Evolutionary conservation across 1,140 invertebrate genomes (phyloP), one percentile per base, ranked within the genome.

Genomic region (Alviniconcha marisindica): DNA sequence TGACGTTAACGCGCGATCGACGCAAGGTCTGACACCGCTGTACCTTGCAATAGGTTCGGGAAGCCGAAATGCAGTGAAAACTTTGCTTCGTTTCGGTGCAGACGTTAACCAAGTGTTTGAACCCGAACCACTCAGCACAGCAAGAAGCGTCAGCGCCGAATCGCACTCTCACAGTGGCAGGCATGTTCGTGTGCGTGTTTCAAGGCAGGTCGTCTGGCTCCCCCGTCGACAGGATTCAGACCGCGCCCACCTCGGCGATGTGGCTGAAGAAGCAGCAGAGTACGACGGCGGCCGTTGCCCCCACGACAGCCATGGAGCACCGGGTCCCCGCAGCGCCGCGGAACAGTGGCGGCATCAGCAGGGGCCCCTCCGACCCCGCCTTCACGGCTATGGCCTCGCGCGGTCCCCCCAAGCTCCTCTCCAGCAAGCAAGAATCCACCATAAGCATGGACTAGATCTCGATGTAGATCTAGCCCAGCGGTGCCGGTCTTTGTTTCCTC

Each of bases 1-100:
- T 63, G 77, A 79, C 77, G 77, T 79, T 54, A 54, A 79, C 40
- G 54, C 33, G 1, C 21, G 4, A 12, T 56, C 2, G 10, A 10
- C 1, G 51, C 51, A 56, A 12, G 77, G 77, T 31, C 14, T 79
- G 54, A 79, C 77, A 1, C 77, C 77, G 38, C 36, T 79, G 28
- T 63, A n/a, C 10, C 51, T 28, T 18, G 77, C 77, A 1, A 36
- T 54, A 14, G 38, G 10, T n/a, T 79, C 77, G 0, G 77, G 77
- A 2, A 60, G 77, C 33, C n/a, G 38, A n/a, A 60, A 63, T 14
- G 56, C 77, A 10, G 51, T 79, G 31, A 79, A 63, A 38, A 60
- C 56, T 60, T 60, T 79, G 33, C 31, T 63, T 28, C 51, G 38
- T n/a, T 3, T n/a, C 14, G 77, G 77, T 24, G 77, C 77, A 21